Evolutionary conservation across 2,113 vertebrate species (phyloP).

Genomic region (Dasyprocta punctata): DNA sequence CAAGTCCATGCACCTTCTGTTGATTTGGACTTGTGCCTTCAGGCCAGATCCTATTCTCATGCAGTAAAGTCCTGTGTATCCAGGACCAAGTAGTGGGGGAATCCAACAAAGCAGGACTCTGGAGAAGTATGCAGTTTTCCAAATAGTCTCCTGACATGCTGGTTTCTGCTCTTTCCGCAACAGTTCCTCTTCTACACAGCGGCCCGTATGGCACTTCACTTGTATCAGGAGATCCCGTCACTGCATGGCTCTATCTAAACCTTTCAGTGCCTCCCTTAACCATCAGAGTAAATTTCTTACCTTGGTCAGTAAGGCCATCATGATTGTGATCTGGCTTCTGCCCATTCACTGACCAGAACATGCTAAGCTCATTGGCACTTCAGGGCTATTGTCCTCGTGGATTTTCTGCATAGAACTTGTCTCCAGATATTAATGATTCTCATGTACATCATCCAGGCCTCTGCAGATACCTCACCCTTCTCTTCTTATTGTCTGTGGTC

Average conservation of each 20-base stretch:
- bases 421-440: background rate
- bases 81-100: background rate
- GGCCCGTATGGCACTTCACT: background rate
- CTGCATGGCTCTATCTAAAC: background rate
- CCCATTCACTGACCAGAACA: background rate
- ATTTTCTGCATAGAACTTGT: background rate
- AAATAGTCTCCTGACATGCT: background rate
- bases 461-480: background rate
- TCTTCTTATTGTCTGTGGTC: accelerated
- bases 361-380: background rate
- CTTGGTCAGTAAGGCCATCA: accelerated
- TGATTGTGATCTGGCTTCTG: background rate
- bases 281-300: background rate
- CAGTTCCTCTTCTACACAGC: accelerated
- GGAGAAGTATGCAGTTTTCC: background rate
- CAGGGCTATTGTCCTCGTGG: accelerated
- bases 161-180: background rate
- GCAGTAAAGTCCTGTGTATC: accelerated
- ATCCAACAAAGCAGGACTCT: background rate
- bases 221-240: background rate
- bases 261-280: background rate
- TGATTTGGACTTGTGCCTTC: background rate
- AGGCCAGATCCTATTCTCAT: background rate
- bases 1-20: accelerated
- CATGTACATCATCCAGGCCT: accelerated